Base-by-base conservation (phyloP, 1,140 invertebrate species). In the Metaphire vulgaris region DNA sequence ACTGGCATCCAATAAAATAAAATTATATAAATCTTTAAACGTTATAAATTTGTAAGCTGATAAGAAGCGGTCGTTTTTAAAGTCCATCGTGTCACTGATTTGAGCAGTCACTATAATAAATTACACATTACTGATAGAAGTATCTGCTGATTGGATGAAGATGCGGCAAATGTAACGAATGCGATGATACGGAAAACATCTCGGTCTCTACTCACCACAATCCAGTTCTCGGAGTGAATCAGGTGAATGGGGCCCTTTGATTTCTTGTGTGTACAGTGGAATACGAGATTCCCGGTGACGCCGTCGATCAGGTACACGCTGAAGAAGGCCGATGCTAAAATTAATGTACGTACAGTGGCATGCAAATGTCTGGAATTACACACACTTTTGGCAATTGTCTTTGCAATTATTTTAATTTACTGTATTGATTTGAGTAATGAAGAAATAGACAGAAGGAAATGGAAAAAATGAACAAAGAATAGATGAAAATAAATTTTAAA, bases 201-300 rank as follows among this genome's bases (percentile, higher is more conserved):
- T n/a, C n/a, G n/a, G n/a, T n/a, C n/a, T n/a, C n/a, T n/a, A 85
- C 86, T 83, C 80, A 89, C 88, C 80, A 97, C 92, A 29, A 98
- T 82, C 93, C 94, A 98, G 87, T 99, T 98, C 87, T 99, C 97
- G 0, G 95, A 94, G 88, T 98, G 96, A 32, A 98, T 92, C 71
- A 98, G 88, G 82, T 95, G 91, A 67, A 97, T 87, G 14, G 96
- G 93, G 6, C 92, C 91, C 67, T 90, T 89, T 34, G 92, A 91
- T 83, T 91, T 89, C 78, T 92, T 92, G 83, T 96, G 93, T 76
- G 83, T 85, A 28, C 85, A 85, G 76, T 87, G 87, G 80, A 89
- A 89, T 26, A 90, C 81, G 33, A 90, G 82, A 76, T 86, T 82
- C 32, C 90, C 97, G 34, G 93, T 96, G 1, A 98, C 93, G 69